Evolutionary conservation across 1,140 invertebrate genomes (phyloP), one percentile per base, ranked within the genome.

Genomic region (Drosophila sulfurigaster): DNA sequence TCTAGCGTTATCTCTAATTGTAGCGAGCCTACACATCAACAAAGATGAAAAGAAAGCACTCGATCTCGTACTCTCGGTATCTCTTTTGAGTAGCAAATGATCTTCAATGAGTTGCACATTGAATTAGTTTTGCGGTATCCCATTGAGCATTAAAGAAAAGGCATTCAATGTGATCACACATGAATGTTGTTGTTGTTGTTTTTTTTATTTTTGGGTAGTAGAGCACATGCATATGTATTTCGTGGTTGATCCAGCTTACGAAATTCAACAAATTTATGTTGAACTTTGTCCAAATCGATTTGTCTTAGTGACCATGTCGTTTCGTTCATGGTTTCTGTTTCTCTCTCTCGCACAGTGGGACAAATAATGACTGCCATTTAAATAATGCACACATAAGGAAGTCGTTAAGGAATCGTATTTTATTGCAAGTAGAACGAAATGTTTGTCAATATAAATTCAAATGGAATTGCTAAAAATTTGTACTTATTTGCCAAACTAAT

Each of bases 251-350:
- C 38, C 30, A 65, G 52, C 52, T 65, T 72, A 72, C 69, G 54
- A 65, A 65, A 65, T 25, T 41, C 6, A 28, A 51, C 43, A 72
- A 65, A 72, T 65, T 65, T 41, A 45, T 64, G 54, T 66, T 49
- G 49, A 72, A 58, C 51, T 64, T 56, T 64, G 59, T 65, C 15
- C 68, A 59, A 72, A 66, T 72, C 69, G 62, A 72, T 72, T 72
- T 58, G 63, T 66, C 54, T 72, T 72, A 72, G 62, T 66, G 54
- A 57, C 54, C 60, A 60, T 54, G 48, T 70, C 63, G 63, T 5
- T 64, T 41, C 20, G 49, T 32, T 32, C 35, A 45, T 49, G n/a
- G 28, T 41, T 63, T 63, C 7, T 25, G 48, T 16, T 32, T 28
- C 5, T 63, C 7, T 25, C 62, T n/a, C 32, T 11, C 5, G 63